Conservation (phyloP, 2,113 vertebrate species). For the Grammatotria lemairii region DNA sequence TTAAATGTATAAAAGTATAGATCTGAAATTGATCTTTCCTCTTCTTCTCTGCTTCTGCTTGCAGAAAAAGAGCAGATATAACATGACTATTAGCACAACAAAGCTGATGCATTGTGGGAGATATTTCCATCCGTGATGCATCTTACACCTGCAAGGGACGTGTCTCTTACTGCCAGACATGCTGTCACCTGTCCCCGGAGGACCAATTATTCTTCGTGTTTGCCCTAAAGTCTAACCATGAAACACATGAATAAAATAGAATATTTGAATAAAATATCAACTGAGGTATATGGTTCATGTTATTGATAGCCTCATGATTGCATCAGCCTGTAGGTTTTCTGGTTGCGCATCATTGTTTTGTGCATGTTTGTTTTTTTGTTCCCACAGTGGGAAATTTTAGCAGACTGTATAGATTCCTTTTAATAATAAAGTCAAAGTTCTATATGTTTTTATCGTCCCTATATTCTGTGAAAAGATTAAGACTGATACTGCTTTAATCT, state of each 20-base stretch:
- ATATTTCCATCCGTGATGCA: constrained; percentile 1
- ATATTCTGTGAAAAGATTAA: neutral
- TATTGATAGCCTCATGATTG: neutral
- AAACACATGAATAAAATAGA: neutral
- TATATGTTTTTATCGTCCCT: neutral
- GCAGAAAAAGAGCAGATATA: constrained; percentile 9
- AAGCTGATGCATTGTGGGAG: constrained; percentile 44
- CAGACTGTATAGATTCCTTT: neutral
- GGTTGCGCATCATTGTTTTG: neutral
- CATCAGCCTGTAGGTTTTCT: neutral
- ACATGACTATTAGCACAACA: neutral
- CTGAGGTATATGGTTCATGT: neutral
- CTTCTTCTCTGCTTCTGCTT: neutral
- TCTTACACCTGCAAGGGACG: constrained; percentile 26
- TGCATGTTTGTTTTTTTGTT: neutral
- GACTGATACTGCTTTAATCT: neutral
- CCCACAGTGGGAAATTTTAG: neutral
- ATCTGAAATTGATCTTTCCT: neutral
- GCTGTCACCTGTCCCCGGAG: constrained; percentile 39
- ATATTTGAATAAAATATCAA: constrained; percentile 36
- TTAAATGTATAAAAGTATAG: neutral
- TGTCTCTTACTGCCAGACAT: constrained; percentile 12
- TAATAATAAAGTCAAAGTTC: neutral
- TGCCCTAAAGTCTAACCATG: constrained; percentile 45
- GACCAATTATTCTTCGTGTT: constrained; percentile 64